Conservation (phyloP, 2,113 vertebrate genomes). For the Mobula birostris region DNA sequence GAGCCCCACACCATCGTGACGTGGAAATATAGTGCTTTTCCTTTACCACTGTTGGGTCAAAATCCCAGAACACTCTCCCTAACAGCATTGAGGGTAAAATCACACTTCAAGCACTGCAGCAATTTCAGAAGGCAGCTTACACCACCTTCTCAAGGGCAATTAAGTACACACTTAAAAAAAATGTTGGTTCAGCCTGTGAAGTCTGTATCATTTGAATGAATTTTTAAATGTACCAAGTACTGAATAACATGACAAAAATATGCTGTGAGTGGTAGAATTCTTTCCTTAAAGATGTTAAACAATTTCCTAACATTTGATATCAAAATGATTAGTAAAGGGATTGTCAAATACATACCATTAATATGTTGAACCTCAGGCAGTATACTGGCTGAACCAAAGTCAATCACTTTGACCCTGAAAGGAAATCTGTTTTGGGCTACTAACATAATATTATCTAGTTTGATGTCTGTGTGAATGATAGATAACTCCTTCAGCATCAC, state of each 20-base stretch:
- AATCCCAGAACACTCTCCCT: too few species aligned
- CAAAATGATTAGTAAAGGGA: not conserved
- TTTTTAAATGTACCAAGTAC: not conserved
- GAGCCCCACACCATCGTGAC: too few species aligned
- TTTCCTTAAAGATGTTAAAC: not conserved
- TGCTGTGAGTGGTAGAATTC: not conserved
- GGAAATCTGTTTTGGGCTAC: not conserved
- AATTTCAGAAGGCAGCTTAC: too few species aligned
- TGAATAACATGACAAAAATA: not conserved
- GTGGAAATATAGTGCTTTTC: too few species aligned
- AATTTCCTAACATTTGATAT: not conserved
- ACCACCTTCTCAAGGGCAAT: too few species aligned
- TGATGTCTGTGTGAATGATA: conserved; percentile 29
- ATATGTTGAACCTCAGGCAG: conserved; percentile 25
- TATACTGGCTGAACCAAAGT: conserved; percentile 34
- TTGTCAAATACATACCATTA: conserved; percentile 4
- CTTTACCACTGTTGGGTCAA: too few species aligned
- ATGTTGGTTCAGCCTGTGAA: too few species aligned
- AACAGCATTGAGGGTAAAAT: too few species aligned
- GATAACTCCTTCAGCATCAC: conserved; percentile 13
- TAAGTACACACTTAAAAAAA: too few species aligned
- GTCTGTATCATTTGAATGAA: too few species aligned
- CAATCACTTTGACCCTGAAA: conserved; percentile 27
- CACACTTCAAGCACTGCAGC: too few species aligned
- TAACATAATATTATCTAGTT: conserved; percentile 33